Percentiles rank a stretch among this genome's conserved stretches.
Evolutionary conservation across 2,888 invertebrate genomes (phyloP).

Genomic region (Dioctria linearis): DNA sequence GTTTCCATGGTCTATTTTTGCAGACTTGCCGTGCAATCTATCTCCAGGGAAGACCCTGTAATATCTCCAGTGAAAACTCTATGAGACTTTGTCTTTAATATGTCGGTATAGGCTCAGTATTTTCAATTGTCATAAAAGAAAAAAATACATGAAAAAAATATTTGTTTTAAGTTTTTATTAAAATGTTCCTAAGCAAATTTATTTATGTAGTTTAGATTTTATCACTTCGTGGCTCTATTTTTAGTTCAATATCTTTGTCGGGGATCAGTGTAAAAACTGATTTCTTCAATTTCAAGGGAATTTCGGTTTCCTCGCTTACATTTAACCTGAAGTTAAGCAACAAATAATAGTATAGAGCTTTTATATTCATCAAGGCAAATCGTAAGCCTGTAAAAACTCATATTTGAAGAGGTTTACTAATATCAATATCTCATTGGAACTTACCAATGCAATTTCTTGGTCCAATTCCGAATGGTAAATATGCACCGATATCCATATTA

Average conservation of each 20-base stretch:
- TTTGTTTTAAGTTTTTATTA: no score
- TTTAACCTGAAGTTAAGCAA: conserved; percentile 52
- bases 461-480: conserved; percentile 75
- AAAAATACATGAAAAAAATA: no score
- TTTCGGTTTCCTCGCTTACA: conserved; percentile 6
- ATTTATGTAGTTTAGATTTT: background rate
- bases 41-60: no score
- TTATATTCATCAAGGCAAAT: conserved; percentile 56
- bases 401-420: background rate
- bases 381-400: conserved; percentile 30
- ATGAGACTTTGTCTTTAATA: no score
- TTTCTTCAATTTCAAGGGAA: no score
- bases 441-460: conserved; percentile 77
- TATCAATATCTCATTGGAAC: background rate
- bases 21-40: no score
- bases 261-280: background rate
- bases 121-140: no score
- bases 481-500: conserved; percentile 70
- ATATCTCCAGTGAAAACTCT: no score
- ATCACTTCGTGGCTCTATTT: background rate
- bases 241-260: background rate
- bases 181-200: no score
- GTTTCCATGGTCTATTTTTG: no score
- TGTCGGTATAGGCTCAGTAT: no score
- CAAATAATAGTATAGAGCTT: conserved; percentile 50